Base-by-base conservation (phyloP, 2,113 vertebrate species). In the Sterrhoptilus dennistouni region DNA sequence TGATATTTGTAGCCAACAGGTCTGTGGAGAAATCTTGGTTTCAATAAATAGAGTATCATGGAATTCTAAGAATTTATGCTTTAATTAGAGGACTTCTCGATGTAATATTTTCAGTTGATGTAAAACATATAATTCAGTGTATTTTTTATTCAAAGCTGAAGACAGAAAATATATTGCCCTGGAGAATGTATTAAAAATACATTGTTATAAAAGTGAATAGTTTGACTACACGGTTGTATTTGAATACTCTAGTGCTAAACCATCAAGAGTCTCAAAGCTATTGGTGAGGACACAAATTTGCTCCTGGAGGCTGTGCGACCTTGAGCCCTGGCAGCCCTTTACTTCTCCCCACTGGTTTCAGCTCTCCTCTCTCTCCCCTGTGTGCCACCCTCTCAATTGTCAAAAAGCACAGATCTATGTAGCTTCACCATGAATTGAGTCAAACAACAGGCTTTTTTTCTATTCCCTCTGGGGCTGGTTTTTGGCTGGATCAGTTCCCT, bases 181-280 rank as follows among this genome's bases (percentile, higher is more conserved):
- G 53, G 64, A 90, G 84, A 78, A 35, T 90, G 33, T 69, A 72
- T 95, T 95, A 83, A 87, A 96, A 86, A 70, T 42, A 28, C 23
- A 35, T 50, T 42, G 47, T 66, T 74, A 45, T 47, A 83, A 35
- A 86, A 71, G 40, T 19, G 28, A 74, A 17, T 86, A 66, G 29
- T 83, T 77, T 63, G 64, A 45, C 36, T 95, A 7, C 14, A 23
- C 10, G 16, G 31, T 72, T 78, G 54, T 59, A 44, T 81, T 82
- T 68, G 60, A 92, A 68, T 54, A 61, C 16, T 16, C 21, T 63
- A 40, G 63, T 61, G 66, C 49, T 74, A 75, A 95, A 71, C 18
- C 61, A 49, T 71, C 42, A 11, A 7, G 64, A 75, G 44, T 60
- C 47, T 54, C 68, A 78, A 19, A 7, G 49, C 38, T 81, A 2